phyloP scores from a whole-genome alignment of 2,113 vertebrate species.

The Ochotona princeps region DNA sequence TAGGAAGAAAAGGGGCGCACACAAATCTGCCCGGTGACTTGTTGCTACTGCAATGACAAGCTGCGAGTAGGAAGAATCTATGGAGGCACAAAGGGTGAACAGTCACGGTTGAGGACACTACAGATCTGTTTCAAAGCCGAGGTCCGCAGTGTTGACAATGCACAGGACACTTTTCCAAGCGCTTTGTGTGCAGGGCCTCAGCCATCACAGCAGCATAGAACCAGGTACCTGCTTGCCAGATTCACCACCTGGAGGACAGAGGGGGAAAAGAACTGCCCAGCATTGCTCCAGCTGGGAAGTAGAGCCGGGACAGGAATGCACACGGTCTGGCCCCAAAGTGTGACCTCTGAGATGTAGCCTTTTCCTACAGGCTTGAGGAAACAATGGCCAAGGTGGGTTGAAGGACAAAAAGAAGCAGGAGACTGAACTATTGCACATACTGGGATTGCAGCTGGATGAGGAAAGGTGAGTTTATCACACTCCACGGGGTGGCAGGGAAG shows the following conservation, averaged over 20 bases:
- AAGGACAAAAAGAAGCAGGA: not conserved
- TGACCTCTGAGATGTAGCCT: not conserved
- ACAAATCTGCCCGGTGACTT: not conserved
- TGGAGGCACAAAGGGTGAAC: not conserved
- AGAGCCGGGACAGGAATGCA: not conserved
- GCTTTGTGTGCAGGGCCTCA: not conserved
- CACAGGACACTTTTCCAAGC: not conserved
- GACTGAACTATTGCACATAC: not conserved
- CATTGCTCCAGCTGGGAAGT: not conserved
- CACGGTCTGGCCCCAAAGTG: not conserved
- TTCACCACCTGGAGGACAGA: not conserved
- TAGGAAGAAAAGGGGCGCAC: not conserved
- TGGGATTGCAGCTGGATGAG: not conserved
- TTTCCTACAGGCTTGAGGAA: not conserved
- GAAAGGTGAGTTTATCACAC: not conserved
- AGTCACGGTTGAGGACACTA: not conserved
- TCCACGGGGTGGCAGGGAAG: too few species aligned
- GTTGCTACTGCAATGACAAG: not conserved
- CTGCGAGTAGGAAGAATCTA: not conserved
- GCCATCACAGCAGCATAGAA: not conserved
- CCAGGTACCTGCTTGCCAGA: not conserved
- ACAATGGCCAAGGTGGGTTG: not conserved
- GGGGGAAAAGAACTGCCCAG: not conserved
- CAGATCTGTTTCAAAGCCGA: not conserved
- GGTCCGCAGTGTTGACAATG: not conserved